Base-by-base conservation (phyloP, 2,113 vertebrate genomes). In the Peucedramus taeniatus region DNA sequence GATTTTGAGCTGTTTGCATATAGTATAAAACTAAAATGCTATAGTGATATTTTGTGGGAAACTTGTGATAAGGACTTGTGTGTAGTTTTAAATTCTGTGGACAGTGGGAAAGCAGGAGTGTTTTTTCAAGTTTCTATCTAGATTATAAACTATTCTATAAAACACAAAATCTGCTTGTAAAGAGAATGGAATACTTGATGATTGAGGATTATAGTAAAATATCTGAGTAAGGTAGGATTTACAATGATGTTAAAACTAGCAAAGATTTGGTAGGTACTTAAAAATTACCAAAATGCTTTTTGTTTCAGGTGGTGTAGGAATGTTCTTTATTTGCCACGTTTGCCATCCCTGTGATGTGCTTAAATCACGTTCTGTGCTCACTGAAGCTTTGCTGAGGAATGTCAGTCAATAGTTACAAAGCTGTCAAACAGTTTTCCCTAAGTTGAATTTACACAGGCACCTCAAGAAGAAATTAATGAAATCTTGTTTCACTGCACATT, bases 331-430 rank as follows among this genome's bases (percentile, higher is more conserved):
- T 56, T 71, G 51, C 54, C 12, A 10, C 50, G 33, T 90, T 96
- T 90, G 56, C 82, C 63, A 86, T 81, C 60, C 7, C 75, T 80
- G 77, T 78, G 56, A 51, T 88, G 75, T 92, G 72, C 82, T 91
- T 94, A 92, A 97, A 77, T 92, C 71, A 28, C 12, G 6, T 14
- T 64, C 86, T 53, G 47, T 87, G 83, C 76, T 81, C 79, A 81
- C 40, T 80, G 72, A 87, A 89, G 80, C 89, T 80, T 82, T 96
- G 92, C 87, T 63, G 28, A 89, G 92, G 93, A 96, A 91, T 79
- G 92, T 94, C 95, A 95, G 85, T 96, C 95, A 97, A n/a, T 78
- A 94, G 81, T 81, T 95, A 90, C 96, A 96, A 97, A 96, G 68
- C 94, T 96, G 94, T 96, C 90, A 96, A 90, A 53, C 65, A 60